Evolutionary conservation across 2,888 invertebrate genomes (phyloP), one percentile per base, ranked within the genome.

Genomic region (Diadegma fenestrale): DNA sequence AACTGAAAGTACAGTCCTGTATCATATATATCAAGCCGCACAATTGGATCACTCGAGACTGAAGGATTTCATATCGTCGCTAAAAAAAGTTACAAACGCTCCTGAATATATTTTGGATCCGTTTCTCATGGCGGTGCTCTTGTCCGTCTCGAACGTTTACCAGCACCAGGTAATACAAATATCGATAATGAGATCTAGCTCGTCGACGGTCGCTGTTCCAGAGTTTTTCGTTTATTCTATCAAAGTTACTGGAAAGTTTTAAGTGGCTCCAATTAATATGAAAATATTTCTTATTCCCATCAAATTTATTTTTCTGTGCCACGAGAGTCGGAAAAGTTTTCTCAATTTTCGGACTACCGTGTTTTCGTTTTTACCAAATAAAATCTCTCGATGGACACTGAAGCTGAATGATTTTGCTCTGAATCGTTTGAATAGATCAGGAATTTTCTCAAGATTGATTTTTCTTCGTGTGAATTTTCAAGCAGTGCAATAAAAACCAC

Each of bases 41-140:
- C 91, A 93, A 26, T 86, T 94, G 51, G 94, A 94, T 61, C 92
- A 94, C 58, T 93, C 94, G 51, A 93, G 92, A 66, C 93, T 95
- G 19, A 94, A 93, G 87, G 94, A 95, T 78, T 95, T 95, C 79
- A 87, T 95, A 7, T 91, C 89, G 69, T 93, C 92, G 58, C 89
- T 94, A 33, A 95, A 96, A 94, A 95, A 93, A 88, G 93, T 95
- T 33, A 90, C 94, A 1, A 94, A 94, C 80, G 94, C 95, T 79
- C 96, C 96, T 0, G 96, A 96, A 90, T 95, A 95, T 75, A 92
- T 96, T 63, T 91, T 96, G 41, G 95, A 96, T 87, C 95, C 96
- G 0, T 96, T 96, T 90, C 94, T 96, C 86, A 92, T 96, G n/a
- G 95, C 96, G 82, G 94, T 95, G 17, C 92, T 96, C 22, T 93